These are phyloP conservation scores for Pentalonia nigronervosa DNA, from an alignment of 1,140 invertebrate genomes.

Conservation along the genomic window DNA sequence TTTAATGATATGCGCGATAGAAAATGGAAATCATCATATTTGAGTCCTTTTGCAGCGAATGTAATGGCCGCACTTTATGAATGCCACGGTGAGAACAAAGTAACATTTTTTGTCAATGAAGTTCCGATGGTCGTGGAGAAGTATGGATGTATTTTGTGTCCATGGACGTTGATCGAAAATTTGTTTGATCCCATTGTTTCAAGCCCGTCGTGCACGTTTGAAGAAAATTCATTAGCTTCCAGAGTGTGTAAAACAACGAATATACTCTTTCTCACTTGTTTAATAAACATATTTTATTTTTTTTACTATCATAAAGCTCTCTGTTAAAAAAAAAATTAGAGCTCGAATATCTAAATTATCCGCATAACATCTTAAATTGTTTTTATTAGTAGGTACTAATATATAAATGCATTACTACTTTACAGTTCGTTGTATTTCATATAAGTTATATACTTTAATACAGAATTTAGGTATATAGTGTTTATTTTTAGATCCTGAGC, in stretches of 20 bases:
- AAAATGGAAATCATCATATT: not conserved
- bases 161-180: not conserved
- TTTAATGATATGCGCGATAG: not conserved
- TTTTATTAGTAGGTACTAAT: no score
- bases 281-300: not conserved
- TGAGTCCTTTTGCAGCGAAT: not conserved
- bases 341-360: no score
- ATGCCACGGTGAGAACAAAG: not conserved
- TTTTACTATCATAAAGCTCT: not conserved
- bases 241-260: not conserved
- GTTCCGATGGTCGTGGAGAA: not conserved
- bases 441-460: no score
- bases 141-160: not conserved
- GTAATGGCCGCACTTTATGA: not conserved
- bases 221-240: not conserved
- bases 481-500: no score
- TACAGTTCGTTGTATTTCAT: no score
- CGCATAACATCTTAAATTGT: not conserved
- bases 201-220: not conserved
- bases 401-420: no score
- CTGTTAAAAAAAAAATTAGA: not conserved
- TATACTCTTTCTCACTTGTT: not conserved
- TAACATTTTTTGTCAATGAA: constrained; percentile 1
- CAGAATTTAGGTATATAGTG: no score
- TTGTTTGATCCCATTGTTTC: not conserved